Conservation (phyloP, 2,113 vertebrate genomes). For the Phylloscopus trochiloides region DNA sequence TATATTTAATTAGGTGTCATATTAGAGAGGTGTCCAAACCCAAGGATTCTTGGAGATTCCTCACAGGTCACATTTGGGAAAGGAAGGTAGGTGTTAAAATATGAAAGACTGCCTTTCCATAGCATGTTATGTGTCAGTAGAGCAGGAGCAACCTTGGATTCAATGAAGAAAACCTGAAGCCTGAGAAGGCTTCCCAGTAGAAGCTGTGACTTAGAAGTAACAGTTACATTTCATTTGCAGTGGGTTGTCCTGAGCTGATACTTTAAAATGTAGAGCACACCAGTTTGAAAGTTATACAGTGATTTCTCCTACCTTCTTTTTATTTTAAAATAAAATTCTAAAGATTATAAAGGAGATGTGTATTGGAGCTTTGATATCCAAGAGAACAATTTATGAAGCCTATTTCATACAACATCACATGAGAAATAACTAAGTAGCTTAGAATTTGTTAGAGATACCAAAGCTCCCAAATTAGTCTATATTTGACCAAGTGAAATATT, state of each 20-base stretch:
- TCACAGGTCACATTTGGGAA: neutral
- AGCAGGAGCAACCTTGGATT: neutral
- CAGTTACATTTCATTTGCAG: neutral
- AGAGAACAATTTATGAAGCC: neutral
- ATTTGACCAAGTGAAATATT: neutral
- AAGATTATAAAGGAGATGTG: neutral
- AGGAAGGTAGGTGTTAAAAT: neutral
- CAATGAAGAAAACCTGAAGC: neutral
- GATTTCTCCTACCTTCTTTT: neutral
- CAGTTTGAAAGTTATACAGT: neutral
- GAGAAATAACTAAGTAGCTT: neutral
- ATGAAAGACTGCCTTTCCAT: neutral
- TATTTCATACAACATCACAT: neutral
- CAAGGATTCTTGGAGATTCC: neutral
- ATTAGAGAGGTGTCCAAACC: neutral
- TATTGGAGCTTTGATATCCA: neutral
- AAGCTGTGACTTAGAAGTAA: neutral
- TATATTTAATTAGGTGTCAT: neutral
- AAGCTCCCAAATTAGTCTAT: neutral
- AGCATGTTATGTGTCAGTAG: neutral
- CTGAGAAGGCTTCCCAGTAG: neutral
- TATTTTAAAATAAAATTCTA: neutral
- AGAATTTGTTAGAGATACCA: neutral
- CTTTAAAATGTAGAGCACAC: neutral
- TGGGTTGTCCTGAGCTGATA: neutral